Conservation (phyloP, 2,888 invertebrate species). For the Stictocephala bisonia region DNA sequence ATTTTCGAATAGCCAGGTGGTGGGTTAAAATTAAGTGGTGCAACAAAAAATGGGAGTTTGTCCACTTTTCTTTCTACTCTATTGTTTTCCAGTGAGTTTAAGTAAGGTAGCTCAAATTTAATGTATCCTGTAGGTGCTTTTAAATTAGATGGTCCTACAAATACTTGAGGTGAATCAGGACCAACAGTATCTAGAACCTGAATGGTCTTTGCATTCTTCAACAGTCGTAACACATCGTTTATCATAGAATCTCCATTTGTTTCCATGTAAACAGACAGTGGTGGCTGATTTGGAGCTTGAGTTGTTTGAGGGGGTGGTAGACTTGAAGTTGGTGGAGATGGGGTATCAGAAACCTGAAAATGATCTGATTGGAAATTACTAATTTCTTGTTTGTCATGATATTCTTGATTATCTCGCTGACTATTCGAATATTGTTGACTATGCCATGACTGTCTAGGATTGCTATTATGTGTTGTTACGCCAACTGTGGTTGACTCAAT, state of each 20-base stretch:
- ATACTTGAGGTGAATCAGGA: slow-evolving; percentile 75
- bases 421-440: no score
- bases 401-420: no score
- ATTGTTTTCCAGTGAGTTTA: slow-evolving; percentile 77
- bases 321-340: slow-evolving; percentile 54
- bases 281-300: slow-evolving; percentile 80
- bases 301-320: slow-evolving; percentile 63
- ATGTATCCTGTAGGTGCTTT: slow-evolving; percentile 77
- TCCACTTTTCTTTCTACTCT: slow-evolving; percentile 78
- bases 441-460: no score
- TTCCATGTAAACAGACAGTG: slow-evolving; percentile 81
- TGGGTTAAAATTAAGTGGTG: slow-evolving; percentile 85
- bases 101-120: slow-evolving; percentile 85
- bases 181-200: slow-evolving; percentile 81
- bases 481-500: no score
- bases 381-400: slow-evolving; percentile 59
- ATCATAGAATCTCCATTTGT: slow-evolving; percentile 70
- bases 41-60: slow-evolving; percentile 85
- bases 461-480: no score
- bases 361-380: slow-evolving; percentile 17
- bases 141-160: slow-evolving; percentile 83
- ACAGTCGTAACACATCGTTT: slow-evolving; percentile 75
- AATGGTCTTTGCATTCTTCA: slow-evolving; percentile 79
- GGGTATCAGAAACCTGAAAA: slow-evolving; percentile 46
- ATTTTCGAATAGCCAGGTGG: slow-evolving; percentile 88